phyloP scores from a whole-genome alignment of 2,113 vertebrate genomes.

The Petrocephalus microphthalmus region DNA sequence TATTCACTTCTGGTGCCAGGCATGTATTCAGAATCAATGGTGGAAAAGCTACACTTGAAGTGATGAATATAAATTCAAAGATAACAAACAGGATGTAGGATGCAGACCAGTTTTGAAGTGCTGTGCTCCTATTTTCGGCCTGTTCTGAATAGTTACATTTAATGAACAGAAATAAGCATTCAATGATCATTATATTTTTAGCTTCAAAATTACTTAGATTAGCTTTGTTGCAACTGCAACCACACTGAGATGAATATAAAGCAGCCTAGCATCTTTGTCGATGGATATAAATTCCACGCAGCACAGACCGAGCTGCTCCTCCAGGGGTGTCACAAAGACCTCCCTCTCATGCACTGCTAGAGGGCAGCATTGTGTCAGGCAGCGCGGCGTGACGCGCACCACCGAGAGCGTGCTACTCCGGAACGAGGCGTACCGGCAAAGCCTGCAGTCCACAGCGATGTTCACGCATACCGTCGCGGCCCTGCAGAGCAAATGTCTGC shows the following conservation, averaged over 20 bases:
- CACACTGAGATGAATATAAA: neutral
- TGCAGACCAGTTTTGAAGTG: neutral
- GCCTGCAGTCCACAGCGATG: too few relatives aligned
- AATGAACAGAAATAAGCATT: neutral
- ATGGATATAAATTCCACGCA: neutral
- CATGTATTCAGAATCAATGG: neutral
- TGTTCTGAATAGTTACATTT: neutral
- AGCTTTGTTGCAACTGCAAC: neutral
- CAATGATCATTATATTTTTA: neutral
- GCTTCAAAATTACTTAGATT: neutral
- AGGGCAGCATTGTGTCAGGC: conserved; percentile 41
- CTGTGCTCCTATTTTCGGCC: neutral
- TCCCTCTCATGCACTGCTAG: conserved; percentile 32
- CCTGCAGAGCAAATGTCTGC: neutral
- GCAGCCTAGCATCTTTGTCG: neutral
- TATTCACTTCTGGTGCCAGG: neutral
- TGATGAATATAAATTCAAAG: neutral
- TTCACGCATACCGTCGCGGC: neutral
- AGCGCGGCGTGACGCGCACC: neutral
- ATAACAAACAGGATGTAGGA: neutral
- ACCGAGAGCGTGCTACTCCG: neutral
- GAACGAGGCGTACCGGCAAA: neutral
- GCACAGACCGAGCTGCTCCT: neutral
- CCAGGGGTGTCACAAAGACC: neutral
- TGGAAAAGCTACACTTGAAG: neutral